Percentiles rank a stretch among this genome's conserved stretches.
Evolutionary conservation across 2,888 invertebrate genomes (phyloP).

Genomic region (Marasmarcha lunaedactyla): DNA sequence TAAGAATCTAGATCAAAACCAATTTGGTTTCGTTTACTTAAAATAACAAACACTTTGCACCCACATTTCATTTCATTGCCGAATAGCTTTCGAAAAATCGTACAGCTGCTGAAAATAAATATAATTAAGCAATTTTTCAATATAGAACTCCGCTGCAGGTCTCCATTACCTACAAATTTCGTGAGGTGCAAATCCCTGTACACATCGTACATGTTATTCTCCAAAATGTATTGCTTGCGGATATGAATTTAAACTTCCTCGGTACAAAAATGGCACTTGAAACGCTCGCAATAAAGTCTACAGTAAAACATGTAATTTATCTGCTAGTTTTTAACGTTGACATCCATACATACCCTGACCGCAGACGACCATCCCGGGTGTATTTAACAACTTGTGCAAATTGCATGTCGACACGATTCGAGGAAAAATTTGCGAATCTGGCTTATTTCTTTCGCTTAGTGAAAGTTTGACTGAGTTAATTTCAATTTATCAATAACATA

Average conservation of each 20-base stretch:
- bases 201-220: slow-evolving; percentile 30
- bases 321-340: slow-evolving; percentile 26
- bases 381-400: slow-evolving; percentile 35
- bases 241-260: slow-evolving; percentile 9
- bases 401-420: slow-evolving; percentile 32
- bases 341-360: slow-evolving; percentile 32
- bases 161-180: slow-evolving; percentile 38
- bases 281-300: slow-evolving; percentile 6
- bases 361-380: slow-evolving; percentile 25
- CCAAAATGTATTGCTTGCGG: slow-evolving; percentile 26
- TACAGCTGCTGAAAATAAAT: too few species aligned
- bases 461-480: too few species aligned
- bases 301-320: slow-evolving; percentile 9
- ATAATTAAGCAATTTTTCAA: too few species aligned
- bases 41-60: too few species aligned
- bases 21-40: too few species aligned
- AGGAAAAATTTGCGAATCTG: slow-evolving; percentile 32
- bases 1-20: too few species aligned
- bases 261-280: slow-evolving; percentile 10
- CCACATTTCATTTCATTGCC: too few species aligned
- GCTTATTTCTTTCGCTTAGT: slow-evolving; percentile 17
- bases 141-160: slow-evolving; percentile 8
- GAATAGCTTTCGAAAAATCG: too few species aligned
- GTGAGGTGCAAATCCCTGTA: slow-evolving; percentile 31
- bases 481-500: too few species aligned